A percentile compares a stretch with the other conserved stretches of the same genome.
These are phyloP conservation scores for Garra rufa DNA, from an alignment of 2,113 vertebrate species.

Conservation along the genomic window DNA sequence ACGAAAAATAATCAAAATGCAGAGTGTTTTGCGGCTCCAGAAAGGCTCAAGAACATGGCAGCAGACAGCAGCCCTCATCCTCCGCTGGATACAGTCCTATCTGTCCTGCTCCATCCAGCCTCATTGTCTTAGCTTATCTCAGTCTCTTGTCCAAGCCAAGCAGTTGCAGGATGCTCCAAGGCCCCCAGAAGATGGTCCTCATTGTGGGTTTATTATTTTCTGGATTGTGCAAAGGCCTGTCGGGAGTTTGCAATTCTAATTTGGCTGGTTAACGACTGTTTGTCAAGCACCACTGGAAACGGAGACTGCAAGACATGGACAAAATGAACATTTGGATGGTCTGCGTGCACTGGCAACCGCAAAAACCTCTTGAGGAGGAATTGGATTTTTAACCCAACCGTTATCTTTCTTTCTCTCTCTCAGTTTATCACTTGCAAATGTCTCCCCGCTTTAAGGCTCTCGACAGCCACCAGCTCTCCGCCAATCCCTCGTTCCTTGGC, in stretches of 20 bases:
- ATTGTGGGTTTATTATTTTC: slow-evolving; percentile 46
- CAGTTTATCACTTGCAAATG: slow-evolving; percentile 20
- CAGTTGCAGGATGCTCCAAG: slow-evolving; percentile 48
- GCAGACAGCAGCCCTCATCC: slow-evolving; percentile 18
- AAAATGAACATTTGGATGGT: slow-evolving; percentile 27
- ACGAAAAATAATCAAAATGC: background rate
- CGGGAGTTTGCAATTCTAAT: slow-evolving; percentile 40
- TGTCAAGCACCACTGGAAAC: slow-evolving; percentile 13
- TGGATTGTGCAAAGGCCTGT: slow-evolving; percentile 47
- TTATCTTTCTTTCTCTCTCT: slow-evolving; percentile 6
- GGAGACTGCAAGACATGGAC: background rate
- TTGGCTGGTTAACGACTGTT: slow-evolving; percentile 30
- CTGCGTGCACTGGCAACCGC: slow-evolving; percentile 8
- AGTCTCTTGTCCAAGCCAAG: slow-evolving; percentile 47
- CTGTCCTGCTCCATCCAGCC: slow-evolving; percentile 60
- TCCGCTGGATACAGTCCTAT: slow-evolving; percentile 52
- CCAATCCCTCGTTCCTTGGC: background rate
- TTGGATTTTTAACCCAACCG: slow-evolving; percentile 16
- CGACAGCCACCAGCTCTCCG: slow-evolving; percentile 3
- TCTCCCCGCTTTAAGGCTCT: slow-evolving; percentile 8
- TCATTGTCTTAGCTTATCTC: slow-evolving; percentile 67
- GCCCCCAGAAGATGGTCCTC: slow-evolving; percentile 51
- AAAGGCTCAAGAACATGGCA: slow-evolving; percentile 22
- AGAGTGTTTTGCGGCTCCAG: background rate
- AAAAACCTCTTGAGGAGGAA: slow-evolving; percentile 28